A percentile compares a stretch with the other conserved stretches of the same genome.
phyloP scores from a whole-genome alignment of 2,113 vertebrate species.

The Tonatia bakeri region DNA sequence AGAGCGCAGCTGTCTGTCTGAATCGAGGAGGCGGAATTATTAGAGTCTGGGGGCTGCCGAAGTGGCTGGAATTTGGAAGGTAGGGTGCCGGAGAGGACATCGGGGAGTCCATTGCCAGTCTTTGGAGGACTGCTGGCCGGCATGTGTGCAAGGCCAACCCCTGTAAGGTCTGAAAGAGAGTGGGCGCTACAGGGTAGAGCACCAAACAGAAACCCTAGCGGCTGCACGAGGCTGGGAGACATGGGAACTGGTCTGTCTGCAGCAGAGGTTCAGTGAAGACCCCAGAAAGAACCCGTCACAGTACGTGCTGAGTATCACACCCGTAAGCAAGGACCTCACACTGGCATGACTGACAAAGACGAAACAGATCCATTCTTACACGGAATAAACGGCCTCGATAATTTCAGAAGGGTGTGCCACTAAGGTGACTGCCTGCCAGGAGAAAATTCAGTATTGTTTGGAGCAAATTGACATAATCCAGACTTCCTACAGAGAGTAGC shows the following conservation, averaged over 20 bases:
- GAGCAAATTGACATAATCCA: conserved; percentile 32
- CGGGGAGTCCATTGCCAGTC: not conserved
- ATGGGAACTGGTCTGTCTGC: not conserved
- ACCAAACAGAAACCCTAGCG: not conserved
- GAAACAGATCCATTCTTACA: not conserved
- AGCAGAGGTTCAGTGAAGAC: not conserved
- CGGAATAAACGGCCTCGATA: not conserved
- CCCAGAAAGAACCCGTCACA: not conserved
- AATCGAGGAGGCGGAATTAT: not conserved
- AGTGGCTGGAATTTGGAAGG: not conserved
- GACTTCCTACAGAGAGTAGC: not conserved
- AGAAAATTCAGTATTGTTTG: conserved; percentile 43
- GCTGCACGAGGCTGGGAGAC: not conserved
- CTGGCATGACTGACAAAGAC: not conserved
- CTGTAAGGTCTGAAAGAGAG: not conserved
- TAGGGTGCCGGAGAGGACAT: not conserved
- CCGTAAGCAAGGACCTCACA: not conserved
- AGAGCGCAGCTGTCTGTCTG: not conserved
- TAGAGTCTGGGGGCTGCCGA: not conserved
- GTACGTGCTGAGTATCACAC: not conserved
- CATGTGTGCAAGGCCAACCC: not conserved
- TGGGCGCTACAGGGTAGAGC: not conserved
- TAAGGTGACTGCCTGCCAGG: not conserved
- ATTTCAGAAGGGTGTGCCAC: not conserved
- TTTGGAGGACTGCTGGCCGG: not conserved